phyloP scores from a whole-genome alignment of 2,888 invertebrate genomes.

The Brachyptera risi region DNA sequence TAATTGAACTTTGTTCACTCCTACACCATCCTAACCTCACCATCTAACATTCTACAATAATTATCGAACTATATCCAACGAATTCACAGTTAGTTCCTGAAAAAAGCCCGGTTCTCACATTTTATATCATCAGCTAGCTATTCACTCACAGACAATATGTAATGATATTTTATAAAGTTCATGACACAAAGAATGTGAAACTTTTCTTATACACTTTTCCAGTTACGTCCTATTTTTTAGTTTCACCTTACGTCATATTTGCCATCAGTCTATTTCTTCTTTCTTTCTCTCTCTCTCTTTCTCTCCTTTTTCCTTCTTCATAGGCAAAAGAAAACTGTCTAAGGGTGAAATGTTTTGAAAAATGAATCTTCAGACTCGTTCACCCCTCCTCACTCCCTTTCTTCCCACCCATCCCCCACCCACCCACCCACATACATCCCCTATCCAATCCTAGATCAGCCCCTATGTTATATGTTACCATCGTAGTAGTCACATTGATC shows the following conservation, averaged over 20 bases:
- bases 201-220: neutral
- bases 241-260: neutral
- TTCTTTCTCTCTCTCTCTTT: too few relatives aligned
- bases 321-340: conserved; percentile 4
- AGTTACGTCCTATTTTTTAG: neutral
- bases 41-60: too few relatives aligned
- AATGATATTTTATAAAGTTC: neutral
- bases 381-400: conserved; percentile 30
- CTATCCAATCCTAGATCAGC: neutral
- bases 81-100: too few relatives aligned
- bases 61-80: too few relatives aligned
- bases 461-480: neutral
- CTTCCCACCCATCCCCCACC: neutral
- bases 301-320: too few relatives aligned
- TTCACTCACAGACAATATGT: too few relatives aligned
- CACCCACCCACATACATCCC: neutral
- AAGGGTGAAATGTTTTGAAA: conserved; percentile 43
- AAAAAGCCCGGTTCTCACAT: too few relatives aligned
- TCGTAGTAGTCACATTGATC: too few relatives aligned
- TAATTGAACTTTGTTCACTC: too few relatives aligned
- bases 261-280: neutral
- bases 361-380: conserved; percentile 46
- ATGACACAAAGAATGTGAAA: neutral
- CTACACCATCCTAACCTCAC: too few relatives aligned
- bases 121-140: too few relatives aligned